These are phyloP conservation scores for Ladona fulva DNA, from an alignment of 1,140 invertebrate species.

Conservation along the genomic window DNA sequence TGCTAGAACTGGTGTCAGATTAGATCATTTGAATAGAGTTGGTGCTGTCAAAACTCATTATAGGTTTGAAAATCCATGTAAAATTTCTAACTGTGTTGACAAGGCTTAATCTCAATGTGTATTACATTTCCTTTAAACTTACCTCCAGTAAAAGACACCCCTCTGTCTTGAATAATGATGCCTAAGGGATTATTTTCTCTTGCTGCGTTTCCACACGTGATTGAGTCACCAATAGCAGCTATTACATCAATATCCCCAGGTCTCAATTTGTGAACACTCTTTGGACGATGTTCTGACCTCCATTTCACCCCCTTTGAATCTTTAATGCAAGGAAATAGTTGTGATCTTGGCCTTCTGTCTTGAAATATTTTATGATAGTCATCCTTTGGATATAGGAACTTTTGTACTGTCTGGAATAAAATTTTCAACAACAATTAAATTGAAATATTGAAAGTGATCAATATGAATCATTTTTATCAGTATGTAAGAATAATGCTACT, in stretches of 20 bases:
- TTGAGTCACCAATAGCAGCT: slow-evolving; percentile 37
- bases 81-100: no score
- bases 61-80: no score
- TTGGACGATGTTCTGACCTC: slow-evolving; percentile 18
- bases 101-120: no score
- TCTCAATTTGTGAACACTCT: slow-evolving; percentile 32
- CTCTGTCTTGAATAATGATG: not conserved
- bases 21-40: no score
- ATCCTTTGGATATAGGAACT: not conserved
- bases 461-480: no score
- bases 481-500: no score
- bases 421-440: no score
- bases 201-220: slow-evolving; percentile 35
- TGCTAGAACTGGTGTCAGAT: no score
- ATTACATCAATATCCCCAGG: slow-evolving; percentile 37
- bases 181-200: slow-evolving; percentile 21
- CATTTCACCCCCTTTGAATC: not conserved
- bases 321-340: not conserved
- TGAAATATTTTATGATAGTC: not conserved
- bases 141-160: not conserved
- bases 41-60: no score
- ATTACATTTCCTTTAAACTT: not conserved
- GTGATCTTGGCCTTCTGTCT: not conserved
- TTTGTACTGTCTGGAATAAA: no score
- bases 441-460: no score